Evolutionary conservation across 2,797 vertebrate species (phyloP), one percentile per base, ranked within the genome.

Genomic region (Gadopsis marmoratus): DNA sequence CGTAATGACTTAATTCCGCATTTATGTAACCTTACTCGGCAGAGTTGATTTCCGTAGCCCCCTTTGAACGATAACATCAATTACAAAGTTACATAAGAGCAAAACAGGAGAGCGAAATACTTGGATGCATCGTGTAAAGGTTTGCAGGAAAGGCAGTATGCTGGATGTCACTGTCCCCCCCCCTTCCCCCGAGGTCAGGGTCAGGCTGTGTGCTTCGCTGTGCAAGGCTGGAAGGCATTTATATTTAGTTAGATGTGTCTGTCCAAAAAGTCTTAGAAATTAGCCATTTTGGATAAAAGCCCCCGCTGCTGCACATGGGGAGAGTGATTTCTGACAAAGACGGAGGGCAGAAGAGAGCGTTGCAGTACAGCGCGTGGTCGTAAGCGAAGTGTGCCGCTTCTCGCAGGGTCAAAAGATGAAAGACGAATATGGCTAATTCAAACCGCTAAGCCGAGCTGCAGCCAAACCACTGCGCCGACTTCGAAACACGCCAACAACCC

Each of bases 311-410:
- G 82, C 72, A 79, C 67, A 83, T 56, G 74, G 77, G 77, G 63
- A 69, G 76, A 85, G 76, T 10, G 33, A 60, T 79, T 82, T 74
- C 67, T 82, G 75, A 85, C 68, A 83, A 62, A 70, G 70, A n/a
- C 61, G 0, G 59, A 78, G 56, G 58, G 8, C 10, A 37, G 37
- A 35, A 19, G 7, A 65, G 55, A 54, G 39, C 4, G 59, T 64
- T 45, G 5, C 29, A 51, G 26, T 47, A 7, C 29, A 53, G 31
- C 6, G 43, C 71, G 63, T 33, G 47, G 53, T 58, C 62, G 26
- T 21, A 5, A 82, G 45, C 6, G 67, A 61, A 55, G 68, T 33
- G 59, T 33, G 11, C 67, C 41, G 71, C 53, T 43, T 55, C 26
- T 45, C 21, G 56, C 48, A 51, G 76, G 78, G 84, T 64, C 37